Conservation (phyloP, 2,797 vertebrate genomes). For the Myotis planiceps region DNA sequence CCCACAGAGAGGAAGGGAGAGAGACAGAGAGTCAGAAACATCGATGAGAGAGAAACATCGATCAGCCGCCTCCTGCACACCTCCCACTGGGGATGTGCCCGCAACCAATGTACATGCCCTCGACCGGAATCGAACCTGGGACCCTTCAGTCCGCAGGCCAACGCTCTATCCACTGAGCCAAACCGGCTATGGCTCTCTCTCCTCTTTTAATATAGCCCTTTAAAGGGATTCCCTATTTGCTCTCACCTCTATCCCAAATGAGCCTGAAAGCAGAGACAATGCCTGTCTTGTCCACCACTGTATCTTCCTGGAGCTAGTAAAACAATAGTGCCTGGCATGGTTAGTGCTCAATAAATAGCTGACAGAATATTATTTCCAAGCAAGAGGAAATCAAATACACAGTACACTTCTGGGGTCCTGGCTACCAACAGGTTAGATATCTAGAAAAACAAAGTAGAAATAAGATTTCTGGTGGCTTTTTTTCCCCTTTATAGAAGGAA, state of each 20-base stretch:
- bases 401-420: neutral
- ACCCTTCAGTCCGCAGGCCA: no score
- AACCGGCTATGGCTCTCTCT: no score
- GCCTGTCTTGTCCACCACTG: neutral
- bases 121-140: no score
- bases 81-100: no score
- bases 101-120: no score
- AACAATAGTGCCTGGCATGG: neutral
- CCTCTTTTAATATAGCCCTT: neutral
- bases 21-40: no score
- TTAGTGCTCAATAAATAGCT: neutral
- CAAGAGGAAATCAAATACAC: neutral
- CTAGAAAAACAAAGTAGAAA: neutral
- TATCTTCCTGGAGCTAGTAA: neutral
- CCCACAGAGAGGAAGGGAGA: no score
- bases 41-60: no score
- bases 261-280: neutral
- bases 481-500: neutral
- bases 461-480: neutral
- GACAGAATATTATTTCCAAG: neutral
- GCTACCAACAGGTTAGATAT: neutral
- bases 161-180: no score
- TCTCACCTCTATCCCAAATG: neutral
- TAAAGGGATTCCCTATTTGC: neutral
- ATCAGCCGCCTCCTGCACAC: no score